A percentile compares a stretch with the other conserved stretches of the same genome.
Conservation (phyloP, 1,140 invertebrate species). For the Onthophagus taurus region DNA sequence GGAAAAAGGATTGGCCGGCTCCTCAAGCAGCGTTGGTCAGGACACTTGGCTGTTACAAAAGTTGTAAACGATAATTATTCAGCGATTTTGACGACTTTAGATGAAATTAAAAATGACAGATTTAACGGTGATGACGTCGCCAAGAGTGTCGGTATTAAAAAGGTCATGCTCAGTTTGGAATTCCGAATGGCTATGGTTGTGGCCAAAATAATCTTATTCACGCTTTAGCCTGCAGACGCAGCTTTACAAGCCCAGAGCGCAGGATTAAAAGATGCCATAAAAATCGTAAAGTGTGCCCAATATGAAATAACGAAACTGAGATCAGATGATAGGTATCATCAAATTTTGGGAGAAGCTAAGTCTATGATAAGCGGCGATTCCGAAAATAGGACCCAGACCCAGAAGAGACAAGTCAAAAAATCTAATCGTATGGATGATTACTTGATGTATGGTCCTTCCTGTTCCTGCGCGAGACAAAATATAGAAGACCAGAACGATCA, state of each 20-base stretch:
- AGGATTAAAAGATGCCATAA: slow-evolving; percentile 21
- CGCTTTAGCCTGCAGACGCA: slow-evolving; percentile 21
- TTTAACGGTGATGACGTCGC: slow-evolving; percentile 4
- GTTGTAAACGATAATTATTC: too few relatives aligned
- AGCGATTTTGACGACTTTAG: slow-evolving; percentile 5
- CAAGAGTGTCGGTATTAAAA: slow-evolving; percentile 2
- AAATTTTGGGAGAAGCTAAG: slow-evolving; percentile 23
- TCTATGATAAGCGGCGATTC: slow-evolving; percentile 19
- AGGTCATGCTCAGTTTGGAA: neutral
- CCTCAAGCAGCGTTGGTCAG: slow-evolving; percentile 12
- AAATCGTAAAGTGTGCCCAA: slow-evolving; percentile 15
- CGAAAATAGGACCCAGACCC: too few relatives aligned
- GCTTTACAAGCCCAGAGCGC: slow-evolving; percentile 18
- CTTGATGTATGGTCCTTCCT: slow-evolving; percentile 1
- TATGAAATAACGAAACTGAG: slow-evolving; percentile 5
- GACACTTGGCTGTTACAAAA: slow-evolving; percentile 3
- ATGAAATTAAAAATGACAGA: neutral
- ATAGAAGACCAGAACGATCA: neutral
- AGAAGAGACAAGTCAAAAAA: neutral
- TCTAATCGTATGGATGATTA: neutral
- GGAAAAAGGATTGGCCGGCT: slow-evolving; percentile 9
- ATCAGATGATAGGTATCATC: slow-evolving; percentile 6
- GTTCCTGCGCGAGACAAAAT: neutral
- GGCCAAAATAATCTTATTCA: slow-evolving; percentile 17
- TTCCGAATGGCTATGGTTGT: slow-evolving; percentile 9